Evolutionary conservation across 2,888 invertebrate genomes (phyloP).

Genomic region (Ennomos erosarius): DNA sequence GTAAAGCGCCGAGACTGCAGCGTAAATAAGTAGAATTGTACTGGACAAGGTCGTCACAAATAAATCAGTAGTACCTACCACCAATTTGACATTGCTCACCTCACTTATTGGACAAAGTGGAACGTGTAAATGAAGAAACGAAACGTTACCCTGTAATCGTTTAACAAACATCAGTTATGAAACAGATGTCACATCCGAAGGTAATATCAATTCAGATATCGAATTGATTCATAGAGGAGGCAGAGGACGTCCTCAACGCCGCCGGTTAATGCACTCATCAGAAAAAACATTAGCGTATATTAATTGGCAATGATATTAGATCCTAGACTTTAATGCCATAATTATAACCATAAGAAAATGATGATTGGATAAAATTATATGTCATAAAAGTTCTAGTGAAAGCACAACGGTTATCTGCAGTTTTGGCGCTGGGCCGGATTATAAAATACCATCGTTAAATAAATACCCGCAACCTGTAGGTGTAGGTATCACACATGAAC

Average conservation of each 20-base stretch:
- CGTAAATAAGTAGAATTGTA: slow-evolving; percentile 43
- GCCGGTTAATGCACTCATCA: slow-evolving; percentile 20
- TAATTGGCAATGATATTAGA: neutral
- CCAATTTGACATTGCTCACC: slow-evolving; percentile 78
- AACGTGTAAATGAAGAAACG: slow-evolving; percentile 80
- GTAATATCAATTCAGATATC: slow-evolving; percentile 68
- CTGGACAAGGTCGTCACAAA: slow-evolving; percentile 63
- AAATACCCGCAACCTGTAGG: slow-evolving; percentile 53
- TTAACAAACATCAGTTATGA: slow-evolving; percentile 70
- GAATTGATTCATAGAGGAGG: slow-evolving; percentile 22
- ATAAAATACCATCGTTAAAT: slow-evolving; percentile 58
- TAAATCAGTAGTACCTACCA: slow-evolving; percentile 65
- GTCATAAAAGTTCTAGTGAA: slow-evolving; percentile 43
- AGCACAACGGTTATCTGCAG: slow-evolving; percentile 38
- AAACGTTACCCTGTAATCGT: slow-evolving; percentile 71
- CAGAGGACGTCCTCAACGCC: slow-evolving; percentile 10
- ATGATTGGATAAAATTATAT: slow-evolving; percentile 1
- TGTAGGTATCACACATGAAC: slow-evolving; percentile 32
- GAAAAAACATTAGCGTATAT: slow-evolving; percentile 7
- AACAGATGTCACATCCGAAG: slow-evolving; percentile 71
- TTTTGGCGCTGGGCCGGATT: slow-evolving; percentile 45
- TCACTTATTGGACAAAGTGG: slow-evolving; percentile 78
- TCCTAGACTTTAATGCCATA: neutral
- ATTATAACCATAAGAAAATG: neutral
- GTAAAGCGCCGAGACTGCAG: slow-evolving; percentile 19